Evolutionary conservation across 1,140 invertebrate species (phyloP), one percentile per base, ranked within the genome.

Genomic region (Aphaenogaster rudis): DNA sequence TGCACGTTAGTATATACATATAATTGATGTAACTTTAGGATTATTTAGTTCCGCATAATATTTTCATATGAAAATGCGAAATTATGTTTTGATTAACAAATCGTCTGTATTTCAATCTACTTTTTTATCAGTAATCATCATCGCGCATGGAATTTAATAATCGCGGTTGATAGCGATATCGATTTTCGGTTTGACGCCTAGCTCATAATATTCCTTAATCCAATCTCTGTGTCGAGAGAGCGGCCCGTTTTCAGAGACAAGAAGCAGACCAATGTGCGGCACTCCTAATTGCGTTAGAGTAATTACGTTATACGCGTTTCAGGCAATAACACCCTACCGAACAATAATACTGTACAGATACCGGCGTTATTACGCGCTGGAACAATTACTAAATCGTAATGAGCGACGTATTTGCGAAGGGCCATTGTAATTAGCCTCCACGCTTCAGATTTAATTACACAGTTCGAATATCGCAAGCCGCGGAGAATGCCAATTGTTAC

Each of bases 211-310:
- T 84, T 84, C 42, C 82, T 77, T 86, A 86, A 82, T 88, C 36
- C 45, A 88, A 89, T 89, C 84, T 76, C 79, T 76, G 71, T 88
- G 48, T 69, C 54, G 76, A 57, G 85, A 85, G 72, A 88, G 66
- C 69, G 54, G 82, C 42, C 77, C 78, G 80, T 87, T 89, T 90
- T 88, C 71, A 84, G 42, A 72, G 92, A 93, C 87, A 91, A 87
- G 92, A 91, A 91, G 57, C 92, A 93, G 92, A 81, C 71, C 89
- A 74, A 52, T 64, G 64, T 59, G 79, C 64, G 82, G 39, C 64
- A 82, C 42, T 66, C 17, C 84, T 93, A 93, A 93, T 93, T 88
- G 84, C 80, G 76, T 93, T 93, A 93, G 77, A 82, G 87, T 92
- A 92, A 92, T 92, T 88, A 72, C 61, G 87, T 92, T 92, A 90